Conservation (phyloP, 1,140 invertebrate genomes). For the Penaeus chinensis region DNA sequence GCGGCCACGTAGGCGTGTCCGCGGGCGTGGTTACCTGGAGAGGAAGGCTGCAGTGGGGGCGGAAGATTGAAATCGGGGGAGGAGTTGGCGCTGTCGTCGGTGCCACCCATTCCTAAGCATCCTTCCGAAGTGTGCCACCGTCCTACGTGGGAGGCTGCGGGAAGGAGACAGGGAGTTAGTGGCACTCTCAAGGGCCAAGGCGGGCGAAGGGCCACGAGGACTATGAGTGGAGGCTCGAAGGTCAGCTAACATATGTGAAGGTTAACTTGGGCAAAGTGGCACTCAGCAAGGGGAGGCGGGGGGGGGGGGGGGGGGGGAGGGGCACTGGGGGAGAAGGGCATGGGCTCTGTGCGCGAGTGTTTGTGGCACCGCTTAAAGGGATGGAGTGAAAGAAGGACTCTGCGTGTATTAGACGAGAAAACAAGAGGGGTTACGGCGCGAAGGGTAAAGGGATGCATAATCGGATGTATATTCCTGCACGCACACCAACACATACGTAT, state of each 20-base stretch:
- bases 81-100: neutral
- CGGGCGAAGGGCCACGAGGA: too few species aligned
- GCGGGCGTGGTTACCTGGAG: neutral
- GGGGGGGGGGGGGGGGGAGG: neutral
- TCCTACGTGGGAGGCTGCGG: slow-evolving; percentile 49
- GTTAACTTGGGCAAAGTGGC: too few species aligned
- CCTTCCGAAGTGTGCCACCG: slow-evolving; percentile 40
- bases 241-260: too few species aligned
- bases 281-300: neutral
- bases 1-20: neutral
- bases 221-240: too few species aligned
- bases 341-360: neutral
- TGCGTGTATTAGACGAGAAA: too few species aligned
- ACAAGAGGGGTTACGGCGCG: too few species aligned
- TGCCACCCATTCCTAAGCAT: slow-evolving; percentile 4
- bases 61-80: neutral
- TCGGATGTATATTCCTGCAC: too few species aligned
- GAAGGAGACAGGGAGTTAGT: slow-evolving; percentile 3
- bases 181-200: neutral
- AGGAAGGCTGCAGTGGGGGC: neutral
- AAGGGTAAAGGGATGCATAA: too few species aligned
- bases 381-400: slow-evolving; percentile 1
- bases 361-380: neutral
- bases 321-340: neutral
- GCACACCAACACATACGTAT: too few species aligned